Conservation (phyloP, 2,888 invertebrate species). For the Phanerotoma sp. region DNA sequence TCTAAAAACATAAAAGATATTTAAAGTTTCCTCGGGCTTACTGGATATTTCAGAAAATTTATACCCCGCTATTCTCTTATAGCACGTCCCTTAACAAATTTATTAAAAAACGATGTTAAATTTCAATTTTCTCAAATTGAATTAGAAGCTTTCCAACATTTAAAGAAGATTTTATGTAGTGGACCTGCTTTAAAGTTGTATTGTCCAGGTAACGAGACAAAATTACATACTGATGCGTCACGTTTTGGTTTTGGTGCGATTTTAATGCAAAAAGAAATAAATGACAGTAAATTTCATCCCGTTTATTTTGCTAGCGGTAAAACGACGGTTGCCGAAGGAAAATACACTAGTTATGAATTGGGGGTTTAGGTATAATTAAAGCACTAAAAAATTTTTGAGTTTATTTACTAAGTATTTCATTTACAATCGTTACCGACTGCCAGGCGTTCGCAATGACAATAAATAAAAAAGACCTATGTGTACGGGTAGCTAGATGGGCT, state of each 20-base stretch:
- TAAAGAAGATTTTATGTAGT: slow-evolving; percentile 21
- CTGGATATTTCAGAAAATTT: no score
- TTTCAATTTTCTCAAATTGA: slow-evolving; percentile 26
- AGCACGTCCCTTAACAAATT: slow-evolving; percentile 28
- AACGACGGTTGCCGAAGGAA: slow-evolving; percentile 31
- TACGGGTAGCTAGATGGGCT: no score
- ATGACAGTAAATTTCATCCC: slow-evolving; percentile 32
- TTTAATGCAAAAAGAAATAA: slow-evolving; percentile 28
- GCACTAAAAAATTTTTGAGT: slow-evolving; percentile 35
- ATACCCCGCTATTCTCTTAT: slow-evolving; percentile 27
- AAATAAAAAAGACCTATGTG: slow-evolving; percentile 10
- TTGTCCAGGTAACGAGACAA: no score
- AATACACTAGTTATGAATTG: slow-evolving; percentile 34
- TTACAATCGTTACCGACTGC: slow-evolving; percentile 37
- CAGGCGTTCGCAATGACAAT: no score
- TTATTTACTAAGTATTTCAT: slow-evolving; percentile 35
- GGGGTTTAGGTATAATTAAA: slow-evolving; percentile 37
- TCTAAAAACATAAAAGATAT: no score
- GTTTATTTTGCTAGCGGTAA: slow-evolving; percentile 38
- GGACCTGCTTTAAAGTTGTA: slow-evolving; percentile 23
- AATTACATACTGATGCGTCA: no score
- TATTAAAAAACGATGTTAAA: slow-evolving; percentile 15
- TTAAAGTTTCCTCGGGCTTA: no score
- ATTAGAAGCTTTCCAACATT: slow-evolving; percentile 24
- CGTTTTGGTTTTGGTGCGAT: slow-evolving; percentile 34